Base-by-base conservation (phyloP, 2,888 invertebrate genomes). In the Apotomis betuletana region DNA sequence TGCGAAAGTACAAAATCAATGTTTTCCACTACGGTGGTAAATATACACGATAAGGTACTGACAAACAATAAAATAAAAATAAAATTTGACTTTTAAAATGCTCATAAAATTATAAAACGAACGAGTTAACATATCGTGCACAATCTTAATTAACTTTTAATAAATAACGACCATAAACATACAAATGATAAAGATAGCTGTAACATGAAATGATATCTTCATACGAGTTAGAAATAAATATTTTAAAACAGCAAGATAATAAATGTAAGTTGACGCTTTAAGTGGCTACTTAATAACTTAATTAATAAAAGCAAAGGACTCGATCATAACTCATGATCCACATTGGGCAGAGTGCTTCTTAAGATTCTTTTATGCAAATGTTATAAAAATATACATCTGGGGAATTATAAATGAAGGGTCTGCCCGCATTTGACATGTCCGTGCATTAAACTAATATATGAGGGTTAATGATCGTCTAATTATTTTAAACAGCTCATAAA, bases 331-430 rank as follows among this genome's bases (percentile, higher is more conserved):
- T 90, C 87, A 88, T 82, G 77, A 77, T 75, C 79, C 80, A 85
- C 85, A 83, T 87, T 86, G 83, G 80, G 79, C 77, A 77, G 87
- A 88, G 84, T 81, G 90, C 90, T 90, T 87, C 91, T 90, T 90
- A 89, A 83, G 90, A 85, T 86, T 83, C 85, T 85, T 89, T 88
- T 88, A 91, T 90, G 92, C 89, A 90, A 91, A 91, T 90, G 87
- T 84, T 83, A 82, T 84, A 83, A 83, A 87, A 87, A 88, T 87
- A 86, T 83, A 79, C 82, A 81, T 81, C 77, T 75, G 74, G 73
- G 76, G 79, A 80, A 85, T 87, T 87, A 92, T 92, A 87, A 91
- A 92, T 91, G 84, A 86, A 80, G 83, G 85, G 85, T 82, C 83
- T 84, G 83, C 84, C 82, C 76, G 79, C 81, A 79, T 85, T 85